Evolutionary conservation across 2,797 vertebrate genomes (phyloP), one percentile per base, ranked within the genome.

Genomic region (Microctenopoma lineatum): DNA sequence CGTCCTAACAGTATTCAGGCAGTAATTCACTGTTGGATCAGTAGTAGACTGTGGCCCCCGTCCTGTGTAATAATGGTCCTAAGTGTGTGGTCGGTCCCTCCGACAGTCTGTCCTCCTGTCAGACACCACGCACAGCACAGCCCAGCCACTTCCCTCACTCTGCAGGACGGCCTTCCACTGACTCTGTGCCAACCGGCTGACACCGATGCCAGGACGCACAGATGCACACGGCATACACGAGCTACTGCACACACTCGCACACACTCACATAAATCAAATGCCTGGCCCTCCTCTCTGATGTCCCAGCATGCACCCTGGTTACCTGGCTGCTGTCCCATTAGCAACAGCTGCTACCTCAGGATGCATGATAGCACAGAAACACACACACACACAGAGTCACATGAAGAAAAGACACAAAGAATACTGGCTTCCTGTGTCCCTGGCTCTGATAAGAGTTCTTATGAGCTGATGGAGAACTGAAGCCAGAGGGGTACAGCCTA

Each of bases 321-420:
- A 84, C 67, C 77, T 90, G 87, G 90, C 85, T 63, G 47, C 65
- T 7, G 51, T 78, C 90, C 88, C 79, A 78, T 55, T 46, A 86
- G 82, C 83, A 90, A 84, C 90, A 91, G 89, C 89, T 90, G 91
- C 85, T 86, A 59, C 76, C 80, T 73, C 69, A 84, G 75, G 75
- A 70, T 76, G 79, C 74, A 78, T 70, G 75, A 61, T 53, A 46
- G 53, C 52, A 18, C 57, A 44, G 66, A 46, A 59, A 55, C 26
- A 73, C 50, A 70, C 25, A 26, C 51, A 71, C 36, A 69, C 21
- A 39, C 6, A 56, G 47, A 56, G 47, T 45, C 71, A 54, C 12
- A 66, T 46, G 50, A 59, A 61, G 18, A 10, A 66, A n/a, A 60
- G 9, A 21, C 36, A 58, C 41, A 47, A 38, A 61, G 26, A 13